Conservation (phyloP, 2,113 vertebrate genomes). For the Tichodroma muraria region DNA sequence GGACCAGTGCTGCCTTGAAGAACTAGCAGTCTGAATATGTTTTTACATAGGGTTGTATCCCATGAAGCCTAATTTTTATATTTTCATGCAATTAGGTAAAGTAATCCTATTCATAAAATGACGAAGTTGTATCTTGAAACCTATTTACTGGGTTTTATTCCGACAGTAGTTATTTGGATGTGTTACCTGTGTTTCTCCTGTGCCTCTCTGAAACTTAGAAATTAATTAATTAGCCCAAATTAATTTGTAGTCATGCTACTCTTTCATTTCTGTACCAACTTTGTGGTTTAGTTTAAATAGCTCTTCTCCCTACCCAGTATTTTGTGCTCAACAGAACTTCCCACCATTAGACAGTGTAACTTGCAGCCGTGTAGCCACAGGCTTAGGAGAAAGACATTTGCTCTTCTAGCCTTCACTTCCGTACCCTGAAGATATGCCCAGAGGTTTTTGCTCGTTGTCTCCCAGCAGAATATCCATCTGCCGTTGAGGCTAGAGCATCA, state of each 20-base stretch:
- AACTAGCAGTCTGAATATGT: neutral
- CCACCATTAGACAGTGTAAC: neutral
- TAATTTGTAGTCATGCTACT: neutral
- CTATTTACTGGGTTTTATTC: neutral
- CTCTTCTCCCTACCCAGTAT: neutral
- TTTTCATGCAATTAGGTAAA: neutral
- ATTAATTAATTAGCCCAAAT: neutral
- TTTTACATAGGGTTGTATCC: neutral
- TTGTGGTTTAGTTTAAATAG: neutral
- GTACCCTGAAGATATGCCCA: neutral
- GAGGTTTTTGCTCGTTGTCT: neutral
- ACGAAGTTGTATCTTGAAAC: neutral
- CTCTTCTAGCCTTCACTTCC: neutral
- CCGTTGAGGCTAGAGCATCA: rapidly evolving
- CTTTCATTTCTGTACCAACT: neutral
- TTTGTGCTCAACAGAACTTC: neutral
- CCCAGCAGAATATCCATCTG: neutral
- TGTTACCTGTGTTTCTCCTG: neutral
- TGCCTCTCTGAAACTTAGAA: neutral
- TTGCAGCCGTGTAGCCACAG: neutral
- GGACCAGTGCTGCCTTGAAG: neutral
- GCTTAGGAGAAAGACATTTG: neutral
- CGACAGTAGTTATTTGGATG: neutral
- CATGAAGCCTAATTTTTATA: neutral
- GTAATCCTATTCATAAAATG: neutral